These are phyloP conservation scores for Sternotherus odoratus DNA, from an alignment of 2,797 vertebrate species.

Conservation along the genomic window DNA sequence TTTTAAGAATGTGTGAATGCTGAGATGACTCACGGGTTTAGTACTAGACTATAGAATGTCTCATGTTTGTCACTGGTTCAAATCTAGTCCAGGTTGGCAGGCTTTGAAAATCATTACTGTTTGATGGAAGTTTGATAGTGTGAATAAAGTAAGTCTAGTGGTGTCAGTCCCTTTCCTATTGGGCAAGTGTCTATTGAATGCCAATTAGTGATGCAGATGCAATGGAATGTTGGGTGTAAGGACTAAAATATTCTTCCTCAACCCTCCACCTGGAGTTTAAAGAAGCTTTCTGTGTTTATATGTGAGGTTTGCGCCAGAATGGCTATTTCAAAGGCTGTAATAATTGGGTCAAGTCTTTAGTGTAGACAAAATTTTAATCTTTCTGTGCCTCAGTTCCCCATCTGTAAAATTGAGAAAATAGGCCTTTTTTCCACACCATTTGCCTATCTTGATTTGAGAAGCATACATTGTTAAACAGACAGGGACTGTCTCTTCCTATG, in stretches of 20 bases:
- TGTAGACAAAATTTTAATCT: not conserved
- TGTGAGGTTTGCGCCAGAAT: slow-evolving; percentile 23
- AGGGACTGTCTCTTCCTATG: not conserved
- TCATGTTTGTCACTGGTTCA: slow-evolving; percentile 65
- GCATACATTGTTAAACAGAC: not conserved
- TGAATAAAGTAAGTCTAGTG: slow-evolving; percentile 16
- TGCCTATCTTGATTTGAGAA: not conserved
- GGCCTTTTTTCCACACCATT: not conserved
- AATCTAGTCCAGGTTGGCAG: slow-evolving; percentile 49
- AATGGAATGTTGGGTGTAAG: not conserved
- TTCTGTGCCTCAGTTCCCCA: not conserved
- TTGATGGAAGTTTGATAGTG: slow-evolving; percentile 21
- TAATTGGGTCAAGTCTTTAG: not conserved
- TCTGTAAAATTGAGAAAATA: not conserved
- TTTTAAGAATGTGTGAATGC: slow-evolving; percentile 44
- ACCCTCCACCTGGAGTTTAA: not conserved
- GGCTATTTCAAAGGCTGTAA: not conserved
- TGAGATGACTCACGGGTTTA: slow-evolving; percentile 53
- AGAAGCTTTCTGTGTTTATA: slow-evolving; percentile 9
- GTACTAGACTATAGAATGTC: slow-evolving; percentile 43
- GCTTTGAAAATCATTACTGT: slow-evolving; percentile 48
- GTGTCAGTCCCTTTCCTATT: slow-evolving; percentile 31
- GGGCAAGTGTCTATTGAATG: not conserved
- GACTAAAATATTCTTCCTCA: slow-evolving; percentile 43
- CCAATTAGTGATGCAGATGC: not conserved